Percentiles rank a stretch among this genome's conserved stretches.
These are phyloP conservation scores for Lasius platythorax DNA, from an alignment of 2,888 invertebrate species.

Conservation along the genomic window DNA sequence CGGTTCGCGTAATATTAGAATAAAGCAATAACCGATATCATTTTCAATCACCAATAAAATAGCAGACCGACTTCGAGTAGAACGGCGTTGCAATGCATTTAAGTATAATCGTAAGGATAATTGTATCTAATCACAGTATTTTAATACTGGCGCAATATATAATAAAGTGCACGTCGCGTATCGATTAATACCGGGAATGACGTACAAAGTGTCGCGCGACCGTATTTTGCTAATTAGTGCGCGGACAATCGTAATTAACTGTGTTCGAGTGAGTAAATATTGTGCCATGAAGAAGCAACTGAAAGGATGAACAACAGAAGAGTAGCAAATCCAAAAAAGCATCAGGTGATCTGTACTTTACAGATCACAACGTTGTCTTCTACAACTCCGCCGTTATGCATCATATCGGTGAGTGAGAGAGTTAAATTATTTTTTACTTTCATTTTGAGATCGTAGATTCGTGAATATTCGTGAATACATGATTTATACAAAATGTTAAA, in stretches of 20 bases:
- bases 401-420: background rate
- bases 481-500: background rate
- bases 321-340: background rate
- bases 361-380: background rate
- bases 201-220: background rate
- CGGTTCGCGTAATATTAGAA: background rate
- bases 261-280: background rate
- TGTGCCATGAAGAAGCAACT: background rate
- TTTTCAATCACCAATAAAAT: background rate
- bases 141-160: background rate
- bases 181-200: background rate
- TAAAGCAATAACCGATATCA: background rate
- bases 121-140: background rate
- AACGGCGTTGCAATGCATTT: background rate
- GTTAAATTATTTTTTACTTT: background rate
- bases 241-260: background rate
- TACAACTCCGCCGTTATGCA: too few species aligned
- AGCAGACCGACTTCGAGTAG: background rate
- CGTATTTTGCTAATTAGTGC: background rate
- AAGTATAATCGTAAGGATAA: background rate
- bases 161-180: background rate
- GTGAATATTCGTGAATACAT: background rate
- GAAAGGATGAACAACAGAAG: too few species aligned
- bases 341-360: background rate
- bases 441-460: background rate